phyloP scores from a whole-genome alignment of 2,888 invertebrate species.

The Bhutanitis thaidina region DNA sequence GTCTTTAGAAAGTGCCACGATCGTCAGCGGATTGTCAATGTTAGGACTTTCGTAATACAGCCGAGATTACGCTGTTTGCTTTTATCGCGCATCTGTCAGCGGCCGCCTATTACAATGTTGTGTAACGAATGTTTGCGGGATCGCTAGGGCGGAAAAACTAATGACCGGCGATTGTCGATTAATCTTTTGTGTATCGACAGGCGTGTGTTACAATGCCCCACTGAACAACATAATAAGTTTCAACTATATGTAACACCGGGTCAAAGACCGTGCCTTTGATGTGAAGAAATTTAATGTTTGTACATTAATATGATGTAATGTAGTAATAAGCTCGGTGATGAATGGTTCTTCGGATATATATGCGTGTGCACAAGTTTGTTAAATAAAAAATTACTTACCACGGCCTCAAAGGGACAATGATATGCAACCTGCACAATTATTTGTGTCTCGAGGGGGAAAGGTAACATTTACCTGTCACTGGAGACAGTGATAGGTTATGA shows the following conservation, averaged over 20 bases:
- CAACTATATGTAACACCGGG: not conserved
- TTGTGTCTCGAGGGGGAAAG: too few relatives aligned
- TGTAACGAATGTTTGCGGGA: conserved; percentile 7
- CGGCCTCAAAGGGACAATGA: too few relatives aligned
- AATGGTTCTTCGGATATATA: too few relatives aligned
- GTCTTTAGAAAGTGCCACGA: conserved; percentile 13
- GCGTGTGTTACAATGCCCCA: not conserved
- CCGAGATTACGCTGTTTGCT: not conserved
- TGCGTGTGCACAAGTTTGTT: too few relatives aligned
- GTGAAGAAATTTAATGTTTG: too few relatives aligned
- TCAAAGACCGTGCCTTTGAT: too few relatives aligned
- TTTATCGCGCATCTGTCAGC: conserved; percentile 9
- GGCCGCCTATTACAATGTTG: conserved; percentile 17
- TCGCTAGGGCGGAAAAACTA: conserved; percentile 17
- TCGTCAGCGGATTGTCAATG: not conserved
- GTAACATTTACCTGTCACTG: too few relatives aligned
- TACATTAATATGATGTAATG: too few relatives aligned
- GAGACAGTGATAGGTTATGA: too few relatives aligned
- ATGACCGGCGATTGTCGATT: conserved; percentile 15
- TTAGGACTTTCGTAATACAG: not conserved
- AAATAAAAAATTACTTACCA: too few relatives aligned
- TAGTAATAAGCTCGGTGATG: too few relatives aligned
- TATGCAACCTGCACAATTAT: too few relatives aligned
- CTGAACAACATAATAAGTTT: conserved; percentile 9
- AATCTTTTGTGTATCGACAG: conserved; percentile 6